Base-by-base conservation (phyloP, 2,888 invertebrate species). In the Cheilosia pagana region DNA sequence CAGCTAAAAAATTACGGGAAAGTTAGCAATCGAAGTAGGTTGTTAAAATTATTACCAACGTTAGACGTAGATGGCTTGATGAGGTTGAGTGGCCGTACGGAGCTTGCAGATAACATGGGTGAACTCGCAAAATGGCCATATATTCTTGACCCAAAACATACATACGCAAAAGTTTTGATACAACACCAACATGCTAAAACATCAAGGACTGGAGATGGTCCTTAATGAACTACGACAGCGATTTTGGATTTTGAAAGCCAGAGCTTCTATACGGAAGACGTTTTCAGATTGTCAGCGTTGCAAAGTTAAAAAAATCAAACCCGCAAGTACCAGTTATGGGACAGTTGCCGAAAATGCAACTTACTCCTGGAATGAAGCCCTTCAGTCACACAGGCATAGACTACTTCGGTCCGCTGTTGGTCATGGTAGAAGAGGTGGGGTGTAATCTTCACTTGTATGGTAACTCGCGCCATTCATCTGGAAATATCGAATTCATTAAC, bases 311-410 rank as follows among this genome's bases (percentile, higher is more conserved):
- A 2, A 19, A 55, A 19, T 28, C 28, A 8, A 5, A 31, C 12
- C 31, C 70, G 8, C 23, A 53, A 23, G 39, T 39, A 35, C 39
- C 50, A 50, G 52, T 23, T n/a, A 50, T 70, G 70, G 31, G 21
- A 12, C 35, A 31, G 16, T 16, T 65, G 14, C 35, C 39, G 2
- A 21, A 39, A 39, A 50, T 52, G 52, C 7, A 10, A 14, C 8
- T 52, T 1, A 50, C 25, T 65, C 21, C 52, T 3, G 39, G 35
- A 50, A 23, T 52, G 2, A 50, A 50, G 31, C 86, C 88, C 25
- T 88, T 89, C 67, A 71, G 62, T 0, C 67, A 78, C 4, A 70
- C 81, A 31, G 88, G 88, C 4, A 63, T 88, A 1, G 89, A 89
- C 50, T 88, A 87, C 55, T 87, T 83, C 28, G 88, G 88, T 10